These are phyloP conservation scores for Cossypha polioptera DNA, from an alignment of 2,797 vertebrate species.

Conservation along the genomic window DNA sequence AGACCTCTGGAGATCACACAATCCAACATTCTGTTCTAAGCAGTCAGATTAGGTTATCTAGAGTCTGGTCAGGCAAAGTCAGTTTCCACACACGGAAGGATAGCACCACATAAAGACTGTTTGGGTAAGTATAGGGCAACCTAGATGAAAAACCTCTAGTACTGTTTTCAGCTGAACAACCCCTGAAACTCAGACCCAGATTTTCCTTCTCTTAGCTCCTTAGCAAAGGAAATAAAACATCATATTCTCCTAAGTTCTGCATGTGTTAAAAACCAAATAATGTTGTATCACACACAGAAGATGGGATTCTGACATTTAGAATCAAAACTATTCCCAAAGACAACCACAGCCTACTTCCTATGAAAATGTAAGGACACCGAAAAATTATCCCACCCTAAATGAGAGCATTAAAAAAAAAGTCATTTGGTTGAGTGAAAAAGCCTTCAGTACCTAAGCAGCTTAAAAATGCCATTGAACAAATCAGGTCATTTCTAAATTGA, in stretches of 20 bases:
- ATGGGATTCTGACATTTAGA: neutral
- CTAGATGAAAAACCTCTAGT: neutral
- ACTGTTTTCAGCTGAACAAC: neutral
- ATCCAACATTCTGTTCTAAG: neutral
- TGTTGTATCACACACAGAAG: neutral
- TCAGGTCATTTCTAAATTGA: neutral
- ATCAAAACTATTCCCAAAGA: neutral
- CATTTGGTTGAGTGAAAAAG: neutral
- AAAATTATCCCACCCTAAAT: neutral
- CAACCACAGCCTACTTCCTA: neutral
- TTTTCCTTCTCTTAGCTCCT: neutral
- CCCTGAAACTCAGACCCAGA: neutral
- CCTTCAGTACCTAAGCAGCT: neutral
- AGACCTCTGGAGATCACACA: neutral
- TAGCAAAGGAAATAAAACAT: neutral
- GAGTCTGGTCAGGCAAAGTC: neutral
- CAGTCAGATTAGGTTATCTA: neutral
- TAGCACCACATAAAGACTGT: neutral
- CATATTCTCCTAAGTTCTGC: neutral
- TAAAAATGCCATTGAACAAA: neutral
- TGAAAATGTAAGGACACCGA: fast-evolving
- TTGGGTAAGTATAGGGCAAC: neutral
- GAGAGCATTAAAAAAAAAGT: neutral
- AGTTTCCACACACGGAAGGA: neutral
- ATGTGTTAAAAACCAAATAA: neutral